Evolutionary conservation across 2,797 vertebrate genomes (phyloP).

Genomic region (Sebastes matsubarae): DNA sequence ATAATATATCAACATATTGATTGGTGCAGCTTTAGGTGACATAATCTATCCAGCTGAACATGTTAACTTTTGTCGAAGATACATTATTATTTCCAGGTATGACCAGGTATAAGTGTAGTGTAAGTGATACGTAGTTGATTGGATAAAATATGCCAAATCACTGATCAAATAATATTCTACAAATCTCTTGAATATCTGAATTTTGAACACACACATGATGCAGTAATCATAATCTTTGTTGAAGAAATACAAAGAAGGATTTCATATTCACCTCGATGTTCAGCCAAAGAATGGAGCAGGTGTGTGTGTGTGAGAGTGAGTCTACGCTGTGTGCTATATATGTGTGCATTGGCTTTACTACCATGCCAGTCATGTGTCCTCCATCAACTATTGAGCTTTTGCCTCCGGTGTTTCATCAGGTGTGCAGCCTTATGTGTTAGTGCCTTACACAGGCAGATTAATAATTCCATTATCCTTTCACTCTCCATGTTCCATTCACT

Average conservation of each 20-base stretch:
- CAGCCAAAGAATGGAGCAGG: constrained; percentile 5
- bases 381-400: constrained; percentile 66
- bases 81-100: neutral
- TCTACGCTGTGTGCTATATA: neutral
- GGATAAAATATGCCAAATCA: neutral
- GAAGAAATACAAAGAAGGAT: neutral
- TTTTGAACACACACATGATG: neutral
- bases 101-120: neutral
- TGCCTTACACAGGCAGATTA: constrained; percentile 59
- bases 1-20: neutral
- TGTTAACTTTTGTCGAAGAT: neutral
- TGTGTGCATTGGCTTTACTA: constrained; percentile 11
- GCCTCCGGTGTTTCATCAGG: constrained; percentile 69
- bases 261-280: neutral
- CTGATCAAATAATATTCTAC: neutral
- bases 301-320: constrained; percentile 5
- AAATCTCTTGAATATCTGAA: neutral
- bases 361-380: constrained; percentile 51
- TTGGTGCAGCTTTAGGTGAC: neutral
- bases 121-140: neutral
- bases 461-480: constrained; percentile 70
- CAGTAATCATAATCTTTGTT: neutral
- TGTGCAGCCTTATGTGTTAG: constrained; percentile 59
- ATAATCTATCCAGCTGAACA: neutral
- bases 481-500: constrained; percentile 57